A percentile compares a stretch with the other conserved stretches of the same genome.
These are phyloP conservation scores for Elachura formosa DNA, from an alignment of 2,113 vertebrate species.

Conservation along the genomic window DNA sequence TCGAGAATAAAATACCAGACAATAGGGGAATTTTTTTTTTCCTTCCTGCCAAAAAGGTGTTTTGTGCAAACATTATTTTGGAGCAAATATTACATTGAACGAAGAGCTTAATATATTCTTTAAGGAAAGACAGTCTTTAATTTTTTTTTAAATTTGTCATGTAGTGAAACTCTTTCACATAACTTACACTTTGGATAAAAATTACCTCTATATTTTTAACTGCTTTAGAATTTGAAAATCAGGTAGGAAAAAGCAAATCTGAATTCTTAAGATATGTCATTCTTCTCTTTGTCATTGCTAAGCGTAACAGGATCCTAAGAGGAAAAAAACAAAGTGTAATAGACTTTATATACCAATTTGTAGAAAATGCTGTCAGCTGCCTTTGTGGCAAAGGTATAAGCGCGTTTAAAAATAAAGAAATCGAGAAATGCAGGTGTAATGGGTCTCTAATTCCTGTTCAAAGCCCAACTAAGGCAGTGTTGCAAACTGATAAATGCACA, in stretches of 20 bases:
- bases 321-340: background rate
- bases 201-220: background rate
- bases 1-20: background rate
- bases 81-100: background rate
- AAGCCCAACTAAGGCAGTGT: background rate
- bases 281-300: background rate
- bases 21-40: background rate
- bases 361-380: background rate
- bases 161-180: background rate
- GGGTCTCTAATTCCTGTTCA: background rate
- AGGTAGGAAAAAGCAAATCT: background rate
- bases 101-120: background rate
- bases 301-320: background rate
- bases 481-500: background rate
- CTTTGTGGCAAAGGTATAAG: background rate
- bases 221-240: background rate
- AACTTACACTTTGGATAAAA: background rate
- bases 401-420: background rate
- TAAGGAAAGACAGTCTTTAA: background rate
- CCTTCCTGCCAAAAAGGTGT: background rate
- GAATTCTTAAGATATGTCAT: background rate
- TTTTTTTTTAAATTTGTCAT: background rate
- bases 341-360: background rate
- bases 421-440: background rate
- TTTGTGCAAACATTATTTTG: background rate